A percentile compares a stretch with the other conserved stretches of the same genome.
phyloP scores from a whole-genome alignment of 2,113 vertebrate genomes.

The Phrynosoma blainvillii region DNA sequence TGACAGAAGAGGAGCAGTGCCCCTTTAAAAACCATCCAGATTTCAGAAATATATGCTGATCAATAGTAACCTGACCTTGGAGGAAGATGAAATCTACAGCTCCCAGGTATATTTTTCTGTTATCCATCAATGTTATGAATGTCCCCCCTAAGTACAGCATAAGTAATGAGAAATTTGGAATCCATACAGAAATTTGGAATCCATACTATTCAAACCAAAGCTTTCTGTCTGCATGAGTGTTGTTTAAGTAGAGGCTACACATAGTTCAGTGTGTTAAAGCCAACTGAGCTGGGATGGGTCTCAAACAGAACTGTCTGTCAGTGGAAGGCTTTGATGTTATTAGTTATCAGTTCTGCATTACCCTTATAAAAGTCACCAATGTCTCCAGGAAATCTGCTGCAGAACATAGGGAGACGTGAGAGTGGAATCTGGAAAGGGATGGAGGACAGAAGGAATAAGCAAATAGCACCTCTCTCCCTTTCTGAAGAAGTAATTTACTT shows the following conservation, averaged over 20 bases:
- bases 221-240: neutral
- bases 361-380: too few species aligned
- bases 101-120: slow-evolving; percentile 44
- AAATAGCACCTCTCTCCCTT: neutral
- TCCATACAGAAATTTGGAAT: neutral
- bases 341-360: neutral
- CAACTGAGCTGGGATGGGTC: neutral
- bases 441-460: neutral
- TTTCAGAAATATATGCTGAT: slow-evolving; percentile 17
- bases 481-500: neutral
- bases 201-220: neutral
- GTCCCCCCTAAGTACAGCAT: neutral
- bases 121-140: slow-evolving; percentile 15
- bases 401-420: neutral
- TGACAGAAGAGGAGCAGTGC: slow-evolving; percentile 21
- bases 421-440: neutral
- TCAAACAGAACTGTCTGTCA: neutral
- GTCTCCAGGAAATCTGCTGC: neutral
- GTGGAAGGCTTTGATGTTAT: neutral
- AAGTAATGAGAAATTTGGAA: slow-evolving; percentile 8
- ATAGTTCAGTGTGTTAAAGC: neutral
- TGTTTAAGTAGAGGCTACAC: neutral
- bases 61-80: slow-evolving; percentile 46
- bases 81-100: slow-evolving; percentile 32
- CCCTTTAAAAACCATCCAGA: slow-evolving; percentile 41